Conservation (phyloP, 2,113 vertebrate genomes). For the Rhea pennata region DNA sequence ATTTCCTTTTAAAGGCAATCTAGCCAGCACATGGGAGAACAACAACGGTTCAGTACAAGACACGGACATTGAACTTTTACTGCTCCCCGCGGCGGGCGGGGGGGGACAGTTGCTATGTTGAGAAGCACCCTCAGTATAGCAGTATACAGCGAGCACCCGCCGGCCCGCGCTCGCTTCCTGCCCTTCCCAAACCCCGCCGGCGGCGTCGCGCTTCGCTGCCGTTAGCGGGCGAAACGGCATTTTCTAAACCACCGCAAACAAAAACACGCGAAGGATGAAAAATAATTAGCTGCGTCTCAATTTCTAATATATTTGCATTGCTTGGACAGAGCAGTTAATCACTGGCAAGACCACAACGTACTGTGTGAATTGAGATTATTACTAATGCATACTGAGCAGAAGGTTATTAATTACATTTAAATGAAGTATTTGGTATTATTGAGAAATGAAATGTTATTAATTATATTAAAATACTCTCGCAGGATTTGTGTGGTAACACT, state of each 20-base stretch:
- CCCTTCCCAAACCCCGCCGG: background rate
- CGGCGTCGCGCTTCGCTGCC: rapidly evolving
- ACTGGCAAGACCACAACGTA: background rate
- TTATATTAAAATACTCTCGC: background rate
- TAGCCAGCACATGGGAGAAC: background rate
- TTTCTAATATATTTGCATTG: constrained; percentile 34
- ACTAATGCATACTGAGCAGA: background rate
- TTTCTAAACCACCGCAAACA: background rate
- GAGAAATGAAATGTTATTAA: constrained; percentile 17
- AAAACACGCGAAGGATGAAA: background rate
- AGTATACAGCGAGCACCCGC: too few species aligned
- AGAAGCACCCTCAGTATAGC: too few species aligned
- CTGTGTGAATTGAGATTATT: constrained; percentile 53
- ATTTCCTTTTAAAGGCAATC: background rate
- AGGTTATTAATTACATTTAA: constrained; percentile 56
- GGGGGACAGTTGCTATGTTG: background rate
- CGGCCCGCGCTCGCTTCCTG: background rate
- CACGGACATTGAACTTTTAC: background rate
- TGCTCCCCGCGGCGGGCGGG: background rate
- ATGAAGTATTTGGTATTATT: background rate
- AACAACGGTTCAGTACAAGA: background rate
- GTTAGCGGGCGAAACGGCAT: background rate
- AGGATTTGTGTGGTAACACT: background rate
- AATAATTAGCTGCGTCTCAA: constrained; percentile 19
- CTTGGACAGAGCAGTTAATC: constrained; percentile 60